phyloP scores from a whole-genome alignment of 2,797 vertebrate species.

The Sebastes taczanowskii region DNA sequence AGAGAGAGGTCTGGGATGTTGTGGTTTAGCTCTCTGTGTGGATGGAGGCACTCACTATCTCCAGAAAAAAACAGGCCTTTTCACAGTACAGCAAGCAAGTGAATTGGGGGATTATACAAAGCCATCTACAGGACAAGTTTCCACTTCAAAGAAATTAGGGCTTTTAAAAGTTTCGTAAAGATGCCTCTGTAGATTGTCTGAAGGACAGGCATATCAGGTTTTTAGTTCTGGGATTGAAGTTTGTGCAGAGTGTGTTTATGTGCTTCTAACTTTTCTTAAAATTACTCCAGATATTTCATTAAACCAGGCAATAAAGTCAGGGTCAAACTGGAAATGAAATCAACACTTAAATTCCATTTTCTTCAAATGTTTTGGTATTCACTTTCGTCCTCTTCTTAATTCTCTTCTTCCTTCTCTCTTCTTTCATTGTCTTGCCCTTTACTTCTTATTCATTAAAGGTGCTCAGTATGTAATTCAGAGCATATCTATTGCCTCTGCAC shows the following conservation, averaged over 20 bases:
- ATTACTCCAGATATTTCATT: background rate
- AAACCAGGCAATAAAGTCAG: background rate
- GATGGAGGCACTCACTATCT: conserved; percentile 18
- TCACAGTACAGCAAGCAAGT: conserved; percentile 51
- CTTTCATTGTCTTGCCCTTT: background rate
- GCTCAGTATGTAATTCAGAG: background rate
- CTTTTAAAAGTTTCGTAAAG: conserved; percentile 62
- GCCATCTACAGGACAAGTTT: conserved; percentile 40
- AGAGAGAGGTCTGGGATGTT: conserved; percentile 15
- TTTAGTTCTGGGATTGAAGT: conserved; percentile 1
- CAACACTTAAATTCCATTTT: background rate
- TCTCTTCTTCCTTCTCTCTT: too few relatives aligned
- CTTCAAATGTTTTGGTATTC: background rate
- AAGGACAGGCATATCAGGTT: conserved; percentile 9
- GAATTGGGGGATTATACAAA: conserved; percentile 60
- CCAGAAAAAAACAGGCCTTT: conserved; percentile 33
- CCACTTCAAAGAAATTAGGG: conserved; percentile 52
- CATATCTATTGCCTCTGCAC: background rate
- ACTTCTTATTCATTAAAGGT: background rate
- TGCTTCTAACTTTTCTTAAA: background rate
- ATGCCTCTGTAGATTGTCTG: conserved; percentile 43
- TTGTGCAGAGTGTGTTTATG: background rate
- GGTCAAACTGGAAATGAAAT: conserved; percentile 9
- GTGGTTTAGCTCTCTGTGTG: conserved; percentile 40
- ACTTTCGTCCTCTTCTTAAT: background rate